Conservation (phyloP, 2,888 invertebrate species). For the Phalangium opilio region DNA sequence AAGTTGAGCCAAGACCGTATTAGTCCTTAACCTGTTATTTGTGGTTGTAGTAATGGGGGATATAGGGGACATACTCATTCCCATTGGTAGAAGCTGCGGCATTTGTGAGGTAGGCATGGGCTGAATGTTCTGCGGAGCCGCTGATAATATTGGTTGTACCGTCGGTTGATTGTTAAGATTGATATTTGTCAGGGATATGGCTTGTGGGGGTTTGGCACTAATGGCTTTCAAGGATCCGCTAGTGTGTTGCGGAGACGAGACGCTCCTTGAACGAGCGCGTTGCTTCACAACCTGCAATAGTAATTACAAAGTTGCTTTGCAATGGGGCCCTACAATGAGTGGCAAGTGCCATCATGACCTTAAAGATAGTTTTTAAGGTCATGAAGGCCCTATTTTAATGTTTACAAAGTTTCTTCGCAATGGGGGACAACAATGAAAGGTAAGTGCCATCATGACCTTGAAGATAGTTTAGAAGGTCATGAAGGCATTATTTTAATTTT, state of each 20-base stretch:
- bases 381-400: no score
- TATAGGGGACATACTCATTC: constrained; percentile 1
- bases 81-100: not conserved
- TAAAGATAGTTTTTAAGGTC: no score
- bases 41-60: not conserved
- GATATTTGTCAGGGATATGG: constrained; percentile 14
- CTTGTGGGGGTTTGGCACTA: constrained; percentile 18
- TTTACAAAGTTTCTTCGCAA: no score
- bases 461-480: no score
- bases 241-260: constrained; percentile 32
- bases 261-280: constrained; percentile 41
- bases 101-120: constrained; percentile 1
- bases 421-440: no score
- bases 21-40: constrained; percentile 46
- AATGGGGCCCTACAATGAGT: no score
- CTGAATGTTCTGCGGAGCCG: no score
- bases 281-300: constrained; percentile 21
- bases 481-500: no score
- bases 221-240: constrained; percentile 23
- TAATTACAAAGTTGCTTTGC: no score
- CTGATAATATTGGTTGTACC: no score
- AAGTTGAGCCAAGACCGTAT: constrained; percentile 66
- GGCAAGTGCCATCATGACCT: no score
- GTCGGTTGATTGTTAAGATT: constrained; percentile 6
- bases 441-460: no score